A percentile compares a stretch with the other conserved stretches of the same genome.
Conservation (phyloP, 2,113 vertebrate genomes). For the Odocoileus virginianus region DNA sequence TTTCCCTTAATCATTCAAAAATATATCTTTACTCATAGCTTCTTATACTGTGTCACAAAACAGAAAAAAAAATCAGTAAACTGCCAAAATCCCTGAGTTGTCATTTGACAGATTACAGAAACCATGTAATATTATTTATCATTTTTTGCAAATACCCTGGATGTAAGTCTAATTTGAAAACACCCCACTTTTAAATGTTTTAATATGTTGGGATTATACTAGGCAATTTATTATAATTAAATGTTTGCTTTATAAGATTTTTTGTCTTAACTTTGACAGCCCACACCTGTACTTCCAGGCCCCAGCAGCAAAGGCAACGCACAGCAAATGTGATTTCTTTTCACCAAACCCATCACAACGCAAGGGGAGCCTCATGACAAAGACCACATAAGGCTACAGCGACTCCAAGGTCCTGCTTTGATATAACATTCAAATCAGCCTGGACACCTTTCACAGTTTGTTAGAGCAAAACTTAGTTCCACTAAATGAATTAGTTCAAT, state of each 20-base stretch:
- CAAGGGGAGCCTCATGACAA: background rate
- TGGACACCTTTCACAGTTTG: background rate
- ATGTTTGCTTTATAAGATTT: background rate
- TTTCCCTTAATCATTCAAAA: slow-evolving; percentile 1
- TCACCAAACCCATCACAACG: background rate
- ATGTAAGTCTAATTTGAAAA: background rate
- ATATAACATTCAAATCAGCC: background rate
- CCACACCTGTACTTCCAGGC: background rate
- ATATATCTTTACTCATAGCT: background rate
- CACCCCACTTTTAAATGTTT: background rate
- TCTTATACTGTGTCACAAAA: background rate
- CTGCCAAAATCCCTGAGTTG: background rate
- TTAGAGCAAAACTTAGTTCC: background rate
- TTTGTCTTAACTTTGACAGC: background rate
- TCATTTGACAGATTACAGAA: background rate
- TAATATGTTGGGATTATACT: background rate
- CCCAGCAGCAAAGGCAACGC: background rate
- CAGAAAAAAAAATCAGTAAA: background rate
- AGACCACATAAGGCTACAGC: background rate
- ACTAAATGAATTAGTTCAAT: background rate
- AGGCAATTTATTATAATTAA: background rate
- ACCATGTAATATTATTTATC: background rate
- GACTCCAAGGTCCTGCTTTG: background rate
- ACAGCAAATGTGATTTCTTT: background rate
- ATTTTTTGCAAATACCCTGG: background rate